Conservation (phyloP, 2,888 invertebrate species). For the Mimumesa dahlbomi region DNA sequence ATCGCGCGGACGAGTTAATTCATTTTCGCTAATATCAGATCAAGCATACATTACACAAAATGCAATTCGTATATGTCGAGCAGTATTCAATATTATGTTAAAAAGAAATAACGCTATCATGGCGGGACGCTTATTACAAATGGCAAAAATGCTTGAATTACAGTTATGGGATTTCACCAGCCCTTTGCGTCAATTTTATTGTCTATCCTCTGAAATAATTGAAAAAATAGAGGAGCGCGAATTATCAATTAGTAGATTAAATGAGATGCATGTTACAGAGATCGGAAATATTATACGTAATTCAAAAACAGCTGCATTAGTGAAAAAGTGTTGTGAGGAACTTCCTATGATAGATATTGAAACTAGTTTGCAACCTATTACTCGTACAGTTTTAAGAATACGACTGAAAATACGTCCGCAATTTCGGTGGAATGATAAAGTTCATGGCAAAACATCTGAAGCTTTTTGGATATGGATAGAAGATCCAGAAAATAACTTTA, state of each 20-base stretch:
- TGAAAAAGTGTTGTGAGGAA: conserved; percentile 92
- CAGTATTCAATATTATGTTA: conserved; percentile 96
- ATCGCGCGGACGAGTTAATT: conserved; percentile 89
- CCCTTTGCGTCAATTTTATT: conserved; percentile 92
- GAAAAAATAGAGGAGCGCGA: conserved; percentile 90
- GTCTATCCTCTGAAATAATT: conserved; percentile 88
- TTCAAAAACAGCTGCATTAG: conserved; percentile 86
- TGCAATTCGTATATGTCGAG: conserved; percentile 93
- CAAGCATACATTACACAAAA: conserved; percentile 96
- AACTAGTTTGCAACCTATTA: conserved; percentile 95
- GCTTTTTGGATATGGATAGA: conserved; percentile 99
- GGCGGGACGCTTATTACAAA: conserved; percentile 90
- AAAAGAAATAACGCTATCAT: conserved; percentile 94
- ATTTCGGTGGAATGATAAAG: conserved; percentile 92
- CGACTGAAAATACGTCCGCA: conserved; percentile 90
- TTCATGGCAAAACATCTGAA: conserved; percentile 93
- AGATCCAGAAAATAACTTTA: conserved; percentile 95
- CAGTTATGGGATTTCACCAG: conserved; percentile 94
- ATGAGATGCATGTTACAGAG: conserved; percentile 94
- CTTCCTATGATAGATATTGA: conserved; percentile 93
- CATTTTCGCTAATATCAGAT: conserved; percentile 94
- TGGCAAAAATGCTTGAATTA: conserved; percentile 96
- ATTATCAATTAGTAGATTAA: conserved; percentile 88
- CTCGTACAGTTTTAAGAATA: conserved; percentile 93
- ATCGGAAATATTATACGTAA: conserved; percentile 90